Evolutionary conservation across 2,797 vertebrate species (phyloP), one percentile per base, ranked within the genome.

Genomic region (Alcedo atthis): DNA sequence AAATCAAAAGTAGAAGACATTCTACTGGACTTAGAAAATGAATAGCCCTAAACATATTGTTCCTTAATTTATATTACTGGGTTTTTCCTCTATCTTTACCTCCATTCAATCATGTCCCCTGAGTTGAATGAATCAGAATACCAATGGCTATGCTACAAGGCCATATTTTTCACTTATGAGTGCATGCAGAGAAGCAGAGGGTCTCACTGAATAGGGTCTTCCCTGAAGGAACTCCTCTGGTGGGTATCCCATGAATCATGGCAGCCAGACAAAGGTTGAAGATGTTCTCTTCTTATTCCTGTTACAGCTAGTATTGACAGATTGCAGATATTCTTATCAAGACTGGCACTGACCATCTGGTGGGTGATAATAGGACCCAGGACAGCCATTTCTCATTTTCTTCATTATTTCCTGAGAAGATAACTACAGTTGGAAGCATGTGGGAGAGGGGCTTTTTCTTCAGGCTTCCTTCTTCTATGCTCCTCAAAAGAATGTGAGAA

Each of bases 241-340:
- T 16, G 13, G 26, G 16, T 15, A 8, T 19, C 20, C 42, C 28
- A n/a, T 1, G 1, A 9, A 26, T 55, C 21, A 5, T 3, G 8
- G 6, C 49, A 86, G 26, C 40, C 35, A 78, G 32, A 5, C 25
- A 37, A 64, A 49, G 25, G 25, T 26, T 49, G 25, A 49, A 49
- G 14, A 49, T 28, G 48, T 25, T 16, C 25, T 48, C 6, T 37
- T 75, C 33, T 78, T 45, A 21, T 13, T 35, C 12, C 26, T 73
- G 4, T 69, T 67, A 49, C 28, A 59, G 33, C 10, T 32, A 49
- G 35, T 59, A 17, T 11, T 22, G 48, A 59, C n/a, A 58, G 48
- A 26, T 8, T 53, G 8, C 15, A 49, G 45, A 33, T 63, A 19
- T 57, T 83, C 62, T 67, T 48, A 45, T 19, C 9, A 45, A 49